Percentiles rank a stretch among this genome's conserved stretches.
phyloP scores from a whole-genome alignment of 2,797 vertebrate genomes.

The Margarornis squamiger region DNA sequence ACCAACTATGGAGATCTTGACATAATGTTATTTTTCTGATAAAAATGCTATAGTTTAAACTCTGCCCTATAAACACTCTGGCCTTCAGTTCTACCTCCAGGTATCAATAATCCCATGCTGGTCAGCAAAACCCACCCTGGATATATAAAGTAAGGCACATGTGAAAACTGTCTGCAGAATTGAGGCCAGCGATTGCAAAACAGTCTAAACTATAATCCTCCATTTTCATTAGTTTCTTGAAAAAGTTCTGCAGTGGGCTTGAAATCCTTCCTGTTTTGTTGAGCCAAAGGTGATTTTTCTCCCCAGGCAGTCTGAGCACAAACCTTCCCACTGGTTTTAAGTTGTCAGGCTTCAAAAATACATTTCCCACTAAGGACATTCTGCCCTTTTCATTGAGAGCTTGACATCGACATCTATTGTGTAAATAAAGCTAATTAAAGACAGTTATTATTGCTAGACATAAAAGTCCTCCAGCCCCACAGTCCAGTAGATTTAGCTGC shows the following conservation, averaged over 20 bases:
- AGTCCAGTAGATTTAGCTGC: background rate
- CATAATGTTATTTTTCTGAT: background rate
- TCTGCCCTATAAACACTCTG: background rate
- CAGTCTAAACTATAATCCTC: slow-evolving; percentile 23
- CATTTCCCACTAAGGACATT: background rate
- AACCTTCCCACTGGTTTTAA: background rate
- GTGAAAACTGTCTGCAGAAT: slow-evolving; percentile 11
- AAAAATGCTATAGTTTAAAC: background rate
- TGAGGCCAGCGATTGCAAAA: slow-evolving; percentile 19
- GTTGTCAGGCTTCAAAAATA: background rate
- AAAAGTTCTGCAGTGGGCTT: slow-evolving; percentile 14
- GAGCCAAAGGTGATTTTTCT: slow-evolving; percentile 52
- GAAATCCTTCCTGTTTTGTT: background rate
- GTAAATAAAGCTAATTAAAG: slow-evolving; percentile 1
- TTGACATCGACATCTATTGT: background rate
- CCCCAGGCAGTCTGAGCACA: background rate
- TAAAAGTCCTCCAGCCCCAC: background rate
- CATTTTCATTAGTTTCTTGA: slow-evolving; percentile 30
- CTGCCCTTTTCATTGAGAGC: background rate
- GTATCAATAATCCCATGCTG: background rate
- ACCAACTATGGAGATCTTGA: background rate
- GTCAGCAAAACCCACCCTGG: background rate
- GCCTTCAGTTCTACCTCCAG: background rate
- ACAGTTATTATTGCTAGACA: background rate
- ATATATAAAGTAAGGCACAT: background rate